phyloP scores from a whole-genome alignment of 2,888 invertebrate genomes.

The Lochmaea crataegi region DNA sequence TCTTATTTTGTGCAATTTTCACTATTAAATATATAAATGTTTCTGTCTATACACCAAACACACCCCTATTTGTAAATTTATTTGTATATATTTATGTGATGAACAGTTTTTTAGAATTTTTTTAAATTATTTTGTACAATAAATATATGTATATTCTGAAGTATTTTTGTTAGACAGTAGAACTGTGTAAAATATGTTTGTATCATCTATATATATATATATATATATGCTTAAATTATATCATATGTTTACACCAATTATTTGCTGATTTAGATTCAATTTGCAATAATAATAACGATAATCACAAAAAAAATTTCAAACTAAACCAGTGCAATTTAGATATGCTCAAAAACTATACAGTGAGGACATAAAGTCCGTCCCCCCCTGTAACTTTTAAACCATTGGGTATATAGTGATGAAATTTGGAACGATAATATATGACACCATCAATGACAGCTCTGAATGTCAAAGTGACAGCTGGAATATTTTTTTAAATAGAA shows the following conservation, averaged over 20 bases:
- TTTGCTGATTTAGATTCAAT: neutral
- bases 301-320: neutral
- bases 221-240: conserved; percentile 27
- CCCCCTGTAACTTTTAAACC: too few relatives aligned
- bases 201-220: conserved; percentile 26
- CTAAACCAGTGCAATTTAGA: neutral
- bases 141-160: conserved; percentile 40
- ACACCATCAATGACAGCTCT: too few relatives aligned
- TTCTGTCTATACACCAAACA: conserved; percentile 18
- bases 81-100: conserved; percentile 31
- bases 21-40: conserved; percentile 23
- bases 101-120: conserved; percentile 41
- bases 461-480: too few relatives aligned
- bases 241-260: neutral
- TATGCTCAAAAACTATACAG: too few relatives aligned
- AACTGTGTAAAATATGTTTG: conserved; percentile 7
- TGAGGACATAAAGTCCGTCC: too few relatives aligned
- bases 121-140: conserved; percentile 46
- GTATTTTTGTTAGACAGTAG: conserved; percentile 28
- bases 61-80: conserved; percentile 39
- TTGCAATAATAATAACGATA: neutral
- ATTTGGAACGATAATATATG: too few relatives aligned
- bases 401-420: too few relatives aligned
- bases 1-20: neutral
- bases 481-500: too few relatives aligned